These are phyloP conservation scores for Cephonodes hylas DNA, from an alignment of 2,888 invertebrate species.

Conservation along the genomic window DNA sequence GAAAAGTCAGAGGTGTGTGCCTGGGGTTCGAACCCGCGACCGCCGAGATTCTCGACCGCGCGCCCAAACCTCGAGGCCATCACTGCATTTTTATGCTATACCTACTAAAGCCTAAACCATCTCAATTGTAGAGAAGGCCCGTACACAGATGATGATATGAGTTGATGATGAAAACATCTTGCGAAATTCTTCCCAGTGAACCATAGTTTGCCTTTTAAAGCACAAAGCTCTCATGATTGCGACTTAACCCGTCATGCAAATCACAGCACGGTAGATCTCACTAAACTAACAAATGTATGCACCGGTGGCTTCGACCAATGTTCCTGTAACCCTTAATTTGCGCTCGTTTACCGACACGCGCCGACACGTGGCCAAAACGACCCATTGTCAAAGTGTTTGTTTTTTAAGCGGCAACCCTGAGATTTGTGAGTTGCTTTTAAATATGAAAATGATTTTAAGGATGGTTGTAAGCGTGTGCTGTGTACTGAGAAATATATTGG, in stretches of 20 bases:
- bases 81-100: no score
- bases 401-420: conserved; percentile 18
- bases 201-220: not conserved
- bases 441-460: not conserved
- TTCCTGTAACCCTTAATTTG: conserved; percentile 73
- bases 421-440: not conserved
- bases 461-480: not conserved
- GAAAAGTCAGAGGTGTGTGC: no score
- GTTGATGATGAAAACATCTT: no score
- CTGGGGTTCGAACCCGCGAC: no score
- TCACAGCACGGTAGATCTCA: conserved; percentile 28
- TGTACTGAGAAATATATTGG: not conserved
- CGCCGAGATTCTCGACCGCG: no score
- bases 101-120: no score
- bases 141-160: no score
- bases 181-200: not conserved
- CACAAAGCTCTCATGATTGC: not conserved
- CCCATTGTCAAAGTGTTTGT: conserved; percentile 18
- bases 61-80: no score
- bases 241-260: not conserved
- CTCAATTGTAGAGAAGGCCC: no score
- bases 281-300: conserved; percentile 77
- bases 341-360: conserved; percentile 63
- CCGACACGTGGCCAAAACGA: conserved; percentile 50
- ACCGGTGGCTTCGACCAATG: conserved; percentile 48